These are phyloP conservation scores for Latheticus oryzae DNA, from an alignment of 2,888 invertebrate genomes.

Conservation along the genomic window DNA sequence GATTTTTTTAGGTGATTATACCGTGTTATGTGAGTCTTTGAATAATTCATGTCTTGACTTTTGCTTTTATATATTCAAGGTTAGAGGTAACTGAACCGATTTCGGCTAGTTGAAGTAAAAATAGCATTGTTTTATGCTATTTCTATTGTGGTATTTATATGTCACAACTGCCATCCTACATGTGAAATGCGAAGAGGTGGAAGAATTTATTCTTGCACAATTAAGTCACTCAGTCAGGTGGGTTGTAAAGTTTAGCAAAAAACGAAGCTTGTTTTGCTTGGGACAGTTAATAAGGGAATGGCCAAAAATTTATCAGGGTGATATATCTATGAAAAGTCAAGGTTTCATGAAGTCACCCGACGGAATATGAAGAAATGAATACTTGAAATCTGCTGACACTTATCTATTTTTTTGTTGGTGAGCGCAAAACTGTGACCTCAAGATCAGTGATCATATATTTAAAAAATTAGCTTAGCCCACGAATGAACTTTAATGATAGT, in stretches of 20 bases:
- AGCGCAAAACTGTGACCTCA: background rate
- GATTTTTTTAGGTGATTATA: slow-evolving; percentile 21
- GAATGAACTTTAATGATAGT: no score
- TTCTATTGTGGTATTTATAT: no score
- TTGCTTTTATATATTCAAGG: slow-evolving; percentile 34
- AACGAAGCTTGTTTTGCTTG: slow-evolving; percentile 16
- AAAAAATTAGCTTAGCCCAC: no score
- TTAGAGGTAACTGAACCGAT: slow-evolving; percentile 30
- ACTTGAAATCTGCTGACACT: slow-evolving; percentile 2
- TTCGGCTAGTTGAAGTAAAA: slow-evolving; percentile 15
- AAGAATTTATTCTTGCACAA: slow-evolving; percentile 25
- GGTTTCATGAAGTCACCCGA: slow-evolving; percentile 16
- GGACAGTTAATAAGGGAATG: slow-evolving; percentile 4
- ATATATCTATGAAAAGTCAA: slow-evolving; percentile 21
- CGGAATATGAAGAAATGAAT: slow-evolving; percentile 7
- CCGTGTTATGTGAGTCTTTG: slow-evolving; percentile 20
- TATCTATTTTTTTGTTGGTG: slow-evolving; percentile 2
- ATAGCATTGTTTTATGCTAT: no score
- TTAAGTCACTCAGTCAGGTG: slow-evolving; percentile 3
- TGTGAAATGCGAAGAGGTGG: slow-evolving; percentile 11
- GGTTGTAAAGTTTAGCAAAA: slow-evolving; percentile 15
- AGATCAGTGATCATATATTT: no score
- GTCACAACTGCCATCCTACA: slow-evolving; percentile 11
- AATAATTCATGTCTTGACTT: slow-evolving; percentile 36
- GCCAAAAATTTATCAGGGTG: slow-evolving; percentile 2